Base-by-base conservation (phyloP, 2,888 invertebrate species). In the Ptilodon capucinus region DNA sequence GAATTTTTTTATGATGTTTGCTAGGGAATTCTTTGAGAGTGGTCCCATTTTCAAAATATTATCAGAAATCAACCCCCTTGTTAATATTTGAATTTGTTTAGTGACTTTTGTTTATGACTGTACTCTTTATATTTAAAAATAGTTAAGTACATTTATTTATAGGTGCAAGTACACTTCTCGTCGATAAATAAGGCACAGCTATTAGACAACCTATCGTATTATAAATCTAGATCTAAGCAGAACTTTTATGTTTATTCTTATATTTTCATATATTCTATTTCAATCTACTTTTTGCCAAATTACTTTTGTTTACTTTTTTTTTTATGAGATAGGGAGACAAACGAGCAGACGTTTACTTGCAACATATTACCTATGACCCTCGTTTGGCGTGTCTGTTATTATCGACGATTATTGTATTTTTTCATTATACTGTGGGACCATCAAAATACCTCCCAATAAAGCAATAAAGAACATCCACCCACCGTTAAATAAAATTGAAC, bases 351-450 rank as follows among this genome's bases (percentile, higher is more conserved):
- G 23, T 23, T 6, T 23, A 23, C 23, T 8, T 23, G 8, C 23
- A 23, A 6, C 23, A 23, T 23, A 23, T 23, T 23, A 23, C 8
- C 8, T 23, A 23, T 23, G 4, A 23, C 8, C 8, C 23, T 23
- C 8, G 5, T 23, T 23, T 6, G 4, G 2, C 13, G 14, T 34
- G 34, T 34, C 34, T 14, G 5, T 34, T 36, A n/a, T 4, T 36
- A n/a, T 36, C 19, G 36, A 30, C 6, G 32, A 32, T 5, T 14
- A 32, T 2, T 32, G 14, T 30, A 18, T 30, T 13, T 9, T 19
- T 28, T 16, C 14, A n/a, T 34, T 21, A 50, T 57, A 59, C 52
- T 39, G 59, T 61, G 64, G 66, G 66, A 64, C 54, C 64, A 61
- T 14, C n/a, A 1, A 39, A 21, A 13, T 39, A 39, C 13, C 39